Evolutionary conservation across 2,888 invertebrate genomes (phyloP).

Genomic region (Torymus auratus): DNA sequence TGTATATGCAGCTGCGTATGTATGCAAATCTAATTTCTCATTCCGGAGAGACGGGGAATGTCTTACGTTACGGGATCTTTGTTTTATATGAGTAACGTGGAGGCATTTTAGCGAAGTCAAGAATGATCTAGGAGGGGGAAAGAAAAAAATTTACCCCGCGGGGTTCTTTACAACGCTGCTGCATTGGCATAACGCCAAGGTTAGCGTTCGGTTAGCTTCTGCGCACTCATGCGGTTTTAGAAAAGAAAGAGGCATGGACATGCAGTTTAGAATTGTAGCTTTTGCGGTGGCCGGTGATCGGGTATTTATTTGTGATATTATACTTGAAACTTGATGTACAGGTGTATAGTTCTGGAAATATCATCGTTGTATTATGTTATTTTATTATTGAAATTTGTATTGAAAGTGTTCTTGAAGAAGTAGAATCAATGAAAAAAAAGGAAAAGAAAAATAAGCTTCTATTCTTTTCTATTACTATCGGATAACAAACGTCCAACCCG

Average conservation of each 20-base stretch:
- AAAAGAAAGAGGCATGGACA: neutral
- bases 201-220: conserved; percentile 1
- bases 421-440: too few relatives aligned
- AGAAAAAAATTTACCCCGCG: conserved; percentile 19
- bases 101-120: conserved; percentile 29
- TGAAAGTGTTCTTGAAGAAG: too few relatives aligned
- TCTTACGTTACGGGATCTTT: conserved; percentile 16
- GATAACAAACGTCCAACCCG: too few relatives aligned
- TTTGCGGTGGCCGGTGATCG: too few relatives aligned
- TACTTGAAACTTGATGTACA: too few relatives aligned
- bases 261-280: too few relatives aligned
- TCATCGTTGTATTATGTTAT: too few relatives aligned
- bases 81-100: conserved; percentile 38
- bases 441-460: too few relatives aligned
- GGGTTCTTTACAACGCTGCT: neutral
- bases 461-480: too few relatives aligned
- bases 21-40: conserved; percentile 8
- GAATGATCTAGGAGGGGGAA: conserved; percentile 23
- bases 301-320: too few relatives aligned
- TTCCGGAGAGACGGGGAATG: neutral
- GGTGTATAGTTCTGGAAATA: too few relatives aligned
- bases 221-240: neutral
- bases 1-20: neutral
- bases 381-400: too few relatives aligned
- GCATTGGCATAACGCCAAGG: conserved; percentile 29